These are phyloP conservation scores for Mimas tiliae DNA, from an alignment of 2,888 invertebrate species.

Conservation along the genomic window DNA sequence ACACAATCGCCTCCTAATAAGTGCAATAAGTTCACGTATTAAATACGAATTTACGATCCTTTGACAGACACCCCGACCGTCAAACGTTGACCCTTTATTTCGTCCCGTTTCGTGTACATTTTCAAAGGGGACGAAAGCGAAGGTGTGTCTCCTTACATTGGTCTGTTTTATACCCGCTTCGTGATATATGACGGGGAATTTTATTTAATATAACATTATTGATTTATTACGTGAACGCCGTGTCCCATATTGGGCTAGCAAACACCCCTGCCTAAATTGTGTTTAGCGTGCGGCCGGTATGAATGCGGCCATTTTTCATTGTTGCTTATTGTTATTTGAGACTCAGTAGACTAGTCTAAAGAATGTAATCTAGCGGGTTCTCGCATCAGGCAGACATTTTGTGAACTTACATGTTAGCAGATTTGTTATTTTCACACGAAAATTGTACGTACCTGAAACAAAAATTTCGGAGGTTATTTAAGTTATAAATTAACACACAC, in stretches of 20 bases:
- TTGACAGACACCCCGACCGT: conserved; percentile 59
- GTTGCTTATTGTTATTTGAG: conserved; percentile 46
- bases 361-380: background rate
- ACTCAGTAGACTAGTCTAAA: background rate
- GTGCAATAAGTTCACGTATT: conserved; percentile 70
- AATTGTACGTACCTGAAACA: conserved; percentile 36
- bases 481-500: too few species aligned
- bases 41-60: conserved; percentile 67
- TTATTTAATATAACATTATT: conserved; percentile 80
- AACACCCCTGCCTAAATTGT: conserved; percentile 48
- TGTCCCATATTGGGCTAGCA: conserved; percentile 53
- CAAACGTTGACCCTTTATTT: conserved; percentile 40
- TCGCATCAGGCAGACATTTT: background rate
- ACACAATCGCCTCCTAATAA: conserved; percentile 67
- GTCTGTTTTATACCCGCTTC: conserved; percentile 63
- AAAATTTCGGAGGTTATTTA: conserved; percentile 9
- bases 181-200: conserved; percentile 73
- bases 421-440: background rate
- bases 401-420: background rate
- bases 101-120: background rate
- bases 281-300: conserved; percentile 54
- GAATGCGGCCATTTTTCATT: conserved; percentile 55
- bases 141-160: conserved; percentile 45
- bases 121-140: background rate
- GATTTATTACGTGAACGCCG: conserved; percentile 67